Evolutionary conservation across 2,113 vertebrate species (phyloP), one percentile per base, ranked within the genome.

Genomic region (Nansenia antarctica): DNA sequence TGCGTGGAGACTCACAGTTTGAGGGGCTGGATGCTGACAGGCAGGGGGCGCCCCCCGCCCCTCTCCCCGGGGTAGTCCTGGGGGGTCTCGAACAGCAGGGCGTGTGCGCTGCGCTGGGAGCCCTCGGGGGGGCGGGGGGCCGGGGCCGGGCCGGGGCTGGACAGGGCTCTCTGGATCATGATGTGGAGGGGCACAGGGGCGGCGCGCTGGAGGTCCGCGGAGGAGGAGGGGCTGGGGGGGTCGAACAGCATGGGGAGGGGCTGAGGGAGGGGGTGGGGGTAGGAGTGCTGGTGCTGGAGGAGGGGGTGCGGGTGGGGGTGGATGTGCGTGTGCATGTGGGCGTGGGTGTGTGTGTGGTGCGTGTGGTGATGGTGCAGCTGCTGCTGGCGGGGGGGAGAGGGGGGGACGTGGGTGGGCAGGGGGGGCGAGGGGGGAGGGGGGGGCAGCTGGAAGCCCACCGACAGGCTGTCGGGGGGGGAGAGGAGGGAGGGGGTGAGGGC

Each of bases 1-100:
- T n/a, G n/a, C n/a, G n/a, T n/a, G n/a, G n/a, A 9, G 49, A 96
- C 96, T 95, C 87, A 99, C 98, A 96, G 93, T 94, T 98, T 99
- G 9, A 99, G 93, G 77, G 96, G 94, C 81, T 99, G 96, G 20
- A 99, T 96, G 88, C 96, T 98, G 88, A 99, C 90, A 2, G 96
- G 96, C 76, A 99, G 91, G 6, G 96, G 95, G 15, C 94, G 93
- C 0, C 93, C 91, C 3, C 95, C 91, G 69, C 89, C 78, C 0
- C 15, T 90, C 73, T 97, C n/a, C n/a, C n/a, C n/a, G n/a, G n/a
- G 94, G 47, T 95, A 95, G 26, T 92, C 91, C 0, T 88, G 89
- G n/a, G 78, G 86, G 0, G 82, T 94, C 85, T 98, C 95, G 0
- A 99, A 99, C 29, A 98, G 94, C 82, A 96, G 85, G 0, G 96